A percentile compares a stretch with the other conserved stretches of the same genome.
Evolutionary conservation across 2,113 vertebrate species (phyloP).

Genomic region (Phodopus roborovskii): DNA sequence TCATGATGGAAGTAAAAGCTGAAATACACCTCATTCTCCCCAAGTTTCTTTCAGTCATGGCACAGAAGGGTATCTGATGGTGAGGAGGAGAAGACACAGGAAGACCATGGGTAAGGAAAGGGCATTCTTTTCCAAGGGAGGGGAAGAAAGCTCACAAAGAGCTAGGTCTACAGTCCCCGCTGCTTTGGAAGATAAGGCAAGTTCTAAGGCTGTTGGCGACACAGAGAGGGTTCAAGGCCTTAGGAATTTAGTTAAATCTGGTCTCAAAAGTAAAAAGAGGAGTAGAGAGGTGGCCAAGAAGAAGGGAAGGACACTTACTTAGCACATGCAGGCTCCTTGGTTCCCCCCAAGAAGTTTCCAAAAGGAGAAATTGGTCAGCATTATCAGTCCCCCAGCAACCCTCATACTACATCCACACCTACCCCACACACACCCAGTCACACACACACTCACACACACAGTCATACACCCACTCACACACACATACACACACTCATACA

Average conservation of each 20-base stretch:
- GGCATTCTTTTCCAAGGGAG: not conserved
- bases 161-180: not conserved
- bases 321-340: not conserved
- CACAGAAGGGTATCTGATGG: not conserved
- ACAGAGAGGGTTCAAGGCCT: not conserved
- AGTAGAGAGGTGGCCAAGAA: accelerated
- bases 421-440: too few species aligned
- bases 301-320: not conserved
- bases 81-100: not conserved
- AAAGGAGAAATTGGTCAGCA: not conserved
- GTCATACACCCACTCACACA: too few species aligned
- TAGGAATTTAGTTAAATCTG: not conserved
- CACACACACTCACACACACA: too few species aligned
- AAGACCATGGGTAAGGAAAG: not conserved
- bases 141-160: not conserved
- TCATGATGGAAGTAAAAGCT: not conserved
- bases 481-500: too few species aligned
- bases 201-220: not conserved
- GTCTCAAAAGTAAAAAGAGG: not conserved
- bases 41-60: not conserved
- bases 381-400: not conserved
- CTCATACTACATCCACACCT: too few species aligned
- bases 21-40: not conserved
- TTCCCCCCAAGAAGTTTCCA: not conserved
- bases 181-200: not conserved